A percentile compares a stretch with the other conserved stretches of the same genome.
phyloP scores from a whole-genome alignment of 2,797 vertebrate genomes.

The Monodelphis domestica region DNA sequence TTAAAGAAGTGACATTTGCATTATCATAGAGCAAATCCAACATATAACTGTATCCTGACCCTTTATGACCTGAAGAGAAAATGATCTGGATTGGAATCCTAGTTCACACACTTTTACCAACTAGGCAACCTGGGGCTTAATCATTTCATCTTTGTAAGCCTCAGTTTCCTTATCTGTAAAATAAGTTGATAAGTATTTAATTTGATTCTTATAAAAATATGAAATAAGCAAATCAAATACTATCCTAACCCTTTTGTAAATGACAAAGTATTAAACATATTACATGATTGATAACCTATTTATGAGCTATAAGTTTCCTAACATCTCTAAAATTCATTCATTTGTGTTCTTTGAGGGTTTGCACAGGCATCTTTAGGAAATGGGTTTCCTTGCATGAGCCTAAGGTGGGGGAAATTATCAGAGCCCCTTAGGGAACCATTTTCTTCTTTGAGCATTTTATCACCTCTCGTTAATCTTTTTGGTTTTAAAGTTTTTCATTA shows the following conservation, averaged over 20 bases:
- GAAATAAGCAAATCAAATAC: too few relatives aligned
- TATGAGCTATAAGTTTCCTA: background rate
- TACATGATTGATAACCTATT: accelerated
- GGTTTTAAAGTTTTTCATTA: background rate
- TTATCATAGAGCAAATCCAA: background rate
- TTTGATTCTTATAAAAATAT: too few relatives aligned
- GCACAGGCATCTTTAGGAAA: background rate
- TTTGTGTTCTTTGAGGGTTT: background rate
- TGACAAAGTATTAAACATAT: too few relatives aligned
- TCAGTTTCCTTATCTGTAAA: background rate
- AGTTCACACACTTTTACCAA: background rate
- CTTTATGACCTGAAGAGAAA: background rate
- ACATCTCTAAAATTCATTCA: background rate
- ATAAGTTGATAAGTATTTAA: background rate
- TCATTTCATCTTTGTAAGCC: background rate
- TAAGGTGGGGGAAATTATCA: too few relatives aligned
- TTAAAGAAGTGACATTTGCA: background rate
- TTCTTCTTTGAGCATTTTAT: background rate
- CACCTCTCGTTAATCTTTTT: background rate
- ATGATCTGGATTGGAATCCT: background rate
- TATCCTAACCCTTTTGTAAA: too few relatives aligned
- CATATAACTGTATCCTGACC: background rate
- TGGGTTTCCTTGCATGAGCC: background rate
- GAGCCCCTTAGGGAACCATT: background rate
- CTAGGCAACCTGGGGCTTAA: background rate